Evolutionary conservation across 1,140 invertebrate species (phyloP).

Genomic region (Drosophila pseudoananassae): DNA sequence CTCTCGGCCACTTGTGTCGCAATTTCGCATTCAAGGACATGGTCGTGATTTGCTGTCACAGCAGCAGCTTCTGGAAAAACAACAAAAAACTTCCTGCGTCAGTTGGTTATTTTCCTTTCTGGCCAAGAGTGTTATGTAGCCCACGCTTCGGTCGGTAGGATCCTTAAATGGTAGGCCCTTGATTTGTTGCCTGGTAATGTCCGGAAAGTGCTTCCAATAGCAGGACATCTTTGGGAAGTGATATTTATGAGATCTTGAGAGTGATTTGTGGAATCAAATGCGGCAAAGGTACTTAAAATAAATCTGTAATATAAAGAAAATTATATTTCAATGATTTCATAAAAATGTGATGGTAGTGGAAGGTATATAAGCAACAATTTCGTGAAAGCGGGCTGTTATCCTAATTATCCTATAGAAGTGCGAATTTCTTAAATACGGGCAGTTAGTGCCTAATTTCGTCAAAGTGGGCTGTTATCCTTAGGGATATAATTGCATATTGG

Average conservation of each 20-base stretch:
- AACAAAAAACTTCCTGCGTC: slow-evolving; percentile 52
- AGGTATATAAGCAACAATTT: no score
- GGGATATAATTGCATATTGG: no score
- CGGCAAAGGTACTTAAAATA: not conserved
- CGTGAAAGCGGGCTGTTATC: no score
- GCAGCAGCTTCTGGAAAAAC: slow-evolving; percentile 16
- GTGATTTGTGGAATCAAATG: not conserved
- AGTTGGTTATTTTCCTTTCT: slow-evolving; percentile 46
- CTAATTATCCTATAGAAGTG: no score
- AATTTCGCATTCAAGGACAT: slow-evolving; percentile 72
- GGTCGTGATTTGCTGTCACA: slow-evolving; percentile 50
- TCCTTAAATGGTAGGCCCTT: not conserved
- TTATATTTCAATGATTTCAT: no score
- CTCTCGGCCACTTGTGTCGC: slow-evolving; percentile 44
- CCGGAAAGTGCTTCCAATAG: slow-evolving; percentile 12
- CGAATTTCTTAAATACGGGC: no score
- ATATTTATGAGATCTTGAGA: slow-evolving; percentile 8
- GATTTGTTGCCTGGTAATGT: slow-evolving; percentile 22
- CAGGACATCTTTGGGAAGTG: not conserved
- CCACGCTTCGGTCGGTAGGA: slow-evolving; percentile 12
- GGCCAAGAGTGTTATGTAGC: not conserved
- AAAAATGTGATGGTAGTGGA: no score
- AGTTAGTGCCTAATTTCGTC: no score
- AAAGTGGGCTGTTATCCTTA: no score
- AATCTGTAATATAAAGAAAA: not conserved